phyloP scores from a whole-genome alignment of 2,797 vertebrate species.

The Sylvilagus floridanus region DNA sequence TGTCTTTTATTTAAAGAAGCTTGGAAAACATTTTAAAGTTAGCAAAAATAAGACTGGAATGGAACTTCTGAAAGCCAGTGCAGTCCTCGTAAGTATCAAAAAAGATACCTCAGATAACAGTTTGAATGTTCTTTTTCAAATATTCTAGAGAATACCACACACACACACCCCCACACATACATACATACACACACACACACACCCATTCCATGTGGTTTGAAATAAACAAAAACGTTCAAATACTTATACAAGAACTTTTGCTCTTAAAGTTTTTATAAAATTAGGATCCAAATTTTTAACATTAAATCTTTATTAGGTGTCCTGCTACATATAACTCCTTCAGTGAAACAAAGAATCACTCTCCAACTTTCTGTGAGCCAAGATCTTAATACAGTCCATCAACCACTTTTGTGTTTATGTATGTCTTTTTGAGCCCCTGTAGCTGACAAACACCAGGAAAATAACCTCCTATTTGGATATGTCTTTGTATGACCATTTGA shows the following conservation, averaged over 20 bases:
- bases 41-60: constrained; percentile 30
- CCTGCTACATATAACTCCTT: not conserved
- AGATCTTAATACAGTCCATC: constrained; percentile 2
- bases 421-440: not conserved
- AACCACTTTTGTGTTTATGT: not conserved
- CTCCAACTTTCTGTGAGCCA: constrained; percentile 7
- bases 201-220: not conserved
- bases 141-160: not conserved
- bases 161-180: not conserved
- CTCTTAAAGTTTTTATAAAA: constrained; percentile 34
- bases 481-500: not conserved
- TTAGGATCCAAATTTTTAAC: constrained; percentile 27
- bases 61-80: constrained; percentile 79
- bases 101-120: not conserved
- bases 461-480: not conserved
- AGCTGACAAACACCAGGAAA: constrained; percentile 37
- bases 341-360: constrained; percentile 19
- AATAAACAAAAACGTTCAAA: constrained; percentile 10
- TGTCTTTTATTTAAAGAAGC: not conserved
- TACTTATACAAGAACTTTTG: constrained; percentile 4
- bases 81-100: constrained; percentile 20
- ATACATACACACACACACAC: not conserved
- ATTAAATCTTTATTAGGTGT: constrained; percentile 11
- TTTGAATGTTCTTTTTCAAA: constrained; percentile 3
- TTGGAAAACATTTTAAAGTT: constrained; percentile 35